These are phyloP conservation scores for Eulithis prunata DNA, from an alignment of 2,888 invertebrate species.

Conservation along the genomic window DNA sequence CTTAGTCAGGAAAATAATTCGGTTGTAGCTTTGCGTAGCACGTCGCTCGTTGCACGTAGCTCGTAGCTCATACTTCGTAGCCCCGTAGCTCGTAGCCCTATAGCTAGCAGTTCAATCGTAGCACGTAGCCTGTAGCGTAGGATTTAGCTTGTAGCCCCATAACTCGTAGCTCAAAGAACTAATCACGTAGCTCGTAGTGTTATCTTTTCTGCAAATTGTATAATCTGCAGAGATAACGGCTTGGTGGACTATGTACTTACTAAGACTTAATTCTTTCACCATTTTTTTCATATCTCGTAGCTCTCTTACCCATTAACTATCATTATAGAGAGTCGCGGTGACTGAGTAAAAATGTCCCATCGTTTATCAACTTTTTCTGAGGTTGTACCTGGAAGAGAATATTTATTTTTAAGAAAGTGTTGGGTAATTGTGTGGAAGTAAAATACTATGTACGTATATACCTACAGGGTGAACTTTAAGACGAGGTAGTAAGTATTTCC, in stretches of 20 bases:
- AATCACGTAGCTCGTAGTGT: not conserved
- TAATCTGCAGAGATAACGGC: no score
- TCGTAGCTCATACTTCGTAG: not conserved
- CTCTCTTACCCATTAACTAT: slow-evolving; percentile 1
- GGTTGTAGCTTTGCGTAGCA: not conserved
- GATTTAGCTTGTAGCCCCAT: no score
- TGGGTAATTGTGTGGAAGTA: not conserved
- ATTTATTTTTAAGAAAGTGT: not conserved
- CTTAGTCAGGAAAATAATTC: no score
- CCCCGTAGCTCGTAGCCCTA: not conserved
- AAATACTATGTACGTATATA: no score
- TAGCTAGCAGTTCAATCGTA: no score
- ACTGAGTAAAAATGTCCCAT: slow-evolving; percentile 1
- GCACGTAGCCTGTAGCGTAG: no score
- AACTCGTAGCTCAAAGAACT: no score
- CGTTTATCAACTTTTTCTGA: not conserved
- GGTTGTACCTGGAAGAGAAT: not conserved
- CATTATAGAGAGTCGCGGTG: not conserved
- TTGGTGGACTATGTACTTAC: no score
- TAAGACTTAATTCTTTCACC: no score
- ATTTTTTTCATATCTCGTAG: no score
- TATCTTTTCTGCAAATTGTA: not conserved
- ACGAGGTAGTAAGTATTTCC: no score
- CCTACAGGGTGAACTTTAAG: no score
- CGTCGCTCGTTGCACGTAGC: not conserved